Conservation (phyloP, 2,797 vertebrate species). For the Oryzias sinensis region DNA sequence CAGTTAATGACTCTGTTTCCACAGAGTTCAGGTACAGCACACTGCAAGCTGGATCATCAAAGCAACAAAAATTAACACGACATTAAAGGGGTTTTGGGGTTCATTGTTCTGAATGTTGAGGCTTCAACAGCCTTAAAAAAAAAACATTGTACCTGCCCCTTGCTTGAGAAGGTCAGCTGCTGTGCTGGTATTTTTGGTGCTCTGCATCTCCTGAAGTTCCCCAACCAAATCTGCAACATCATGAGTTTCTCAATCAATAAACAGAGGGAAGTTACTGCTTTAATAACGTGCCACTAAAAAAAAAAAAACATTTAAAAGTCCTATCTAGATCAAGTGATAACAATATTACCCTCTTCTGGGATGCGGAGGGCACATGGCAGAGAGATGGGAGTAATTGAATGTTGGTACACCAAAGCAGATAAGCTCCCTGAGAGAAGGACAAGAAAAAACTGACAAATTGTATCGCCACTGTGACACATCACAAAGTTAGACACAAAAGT, state of each 20-base stretch:
- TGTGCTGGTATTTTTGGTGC: conserved; percentile 85
- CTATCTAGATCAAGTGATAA: background rate
- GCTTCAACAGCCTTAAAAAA: conserved; percentile 27
- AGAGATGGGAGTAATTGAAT: conserved; percentile 90
- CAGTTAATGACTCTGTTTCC: conserved; percentile 90
- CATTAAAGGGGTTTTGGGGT: background rate
- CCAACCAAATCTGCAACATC: conserved; percentile 81
- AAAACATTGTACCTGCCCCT: conserved; percentile 81
- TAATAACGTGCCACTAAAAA: background rate
- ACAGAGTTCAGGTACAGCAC: conserved; percentile 91
- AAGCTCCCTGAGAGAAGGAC: conserved; percentile 81
- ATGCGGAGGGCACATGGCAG: conserved; percentile 86
- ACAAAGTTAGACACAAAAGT: conserved; percentile 1
- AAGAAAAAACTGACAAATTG: background rate
- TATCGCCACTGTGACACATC: conserved; percentile 1
- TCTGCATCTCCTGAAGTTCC: conserved; percentile 80
- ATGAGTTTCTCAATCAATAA: conserved; percentile 7
- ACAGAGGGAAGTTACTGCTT: background rate
- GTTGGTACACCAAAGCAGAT: conserved; percentile 90
- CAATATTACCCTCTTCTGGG: conserved; percentile 82
- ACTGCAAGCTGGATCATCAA: conserved; percentile 81
- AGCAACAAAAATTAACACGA: conserved; percentile 16
- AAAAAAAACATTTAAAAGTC: background rate
- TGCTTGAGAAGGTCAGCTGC: conserved; percentile 89
- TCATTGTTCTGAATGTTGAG: background rate